These are phyloP conservation scores for Athene cunicularia DNA, from an alignment of 2,113 vertebrate species.

Conservation along the genomic window DNA sequence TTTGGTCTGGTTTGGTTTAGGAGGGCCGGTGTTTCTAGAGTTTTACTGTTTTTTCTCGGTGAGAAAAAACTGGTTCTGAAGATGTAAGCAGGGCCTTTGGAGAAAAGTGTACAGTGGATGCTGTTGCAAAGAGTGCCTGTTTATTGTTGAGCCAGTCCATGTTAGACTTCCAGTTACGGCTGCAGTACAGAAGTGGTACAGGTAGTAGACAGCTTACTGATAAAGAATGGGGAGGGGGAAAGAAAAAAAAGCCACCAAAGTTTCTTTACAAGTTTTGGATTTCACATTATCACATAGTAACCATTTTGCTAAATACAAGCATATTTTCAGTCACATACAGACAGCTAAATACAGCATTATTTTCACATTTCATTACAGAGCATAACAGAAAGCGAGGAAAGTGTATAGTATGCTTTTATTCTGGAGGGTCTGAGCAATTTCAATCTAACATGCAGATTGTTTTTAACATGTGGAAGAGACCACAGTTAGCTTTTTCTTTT, in stretches of 20 bases:
- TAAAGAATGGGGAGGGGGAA: neutral
- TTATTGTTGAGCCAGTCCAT: neutral
- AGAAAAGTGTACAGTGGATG: neutral
- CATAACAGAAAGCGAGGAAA: slow-evolving; percentile 78
- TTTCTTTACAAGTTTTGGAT: slow-evolving; percentile 75
- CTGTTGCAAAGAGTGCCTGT: neutral
- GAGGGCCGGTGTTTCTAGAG: neutral
- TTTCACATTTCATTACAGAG: slow-evolving; percentile 79
- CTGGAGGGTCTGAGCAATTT: slow-evolving; percentile 72
- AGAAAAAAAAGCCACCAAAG: neutral
- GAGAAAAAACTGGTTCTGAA: neutral
- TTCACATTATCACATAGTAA: slow-evolving; percentile 77
- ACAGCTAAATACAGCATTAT: slow-evolving; percentile 83
- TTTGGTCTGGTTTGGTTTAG: fast-evolving
- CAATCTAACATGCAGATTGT: slow-evolving; percentile 81
- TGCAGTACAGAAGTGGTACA: neutral
- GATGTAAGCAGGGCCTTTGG: neutral
- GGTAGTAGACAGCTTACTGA: neutral
- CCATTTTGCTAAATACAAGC: slow-evolving; percentile 85
- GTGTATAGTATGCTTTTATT: slow-evolving; percentile 74
- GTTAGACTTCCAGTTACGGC: neutral
- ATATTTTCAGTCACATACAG: slow-evolving; percentile 80
- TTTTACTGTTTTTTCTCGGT: neutral
- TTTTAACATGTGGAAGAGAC: slow-evolving; percentile 39
- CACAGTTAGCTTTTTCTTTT: slow-evolving; percentile 54